Evolutionary conservation across 2,888 invertebrate species (phyloP), one percentile per base, ranked within the genome.

Genomic region (Epistrophella euchroma): DNA sequence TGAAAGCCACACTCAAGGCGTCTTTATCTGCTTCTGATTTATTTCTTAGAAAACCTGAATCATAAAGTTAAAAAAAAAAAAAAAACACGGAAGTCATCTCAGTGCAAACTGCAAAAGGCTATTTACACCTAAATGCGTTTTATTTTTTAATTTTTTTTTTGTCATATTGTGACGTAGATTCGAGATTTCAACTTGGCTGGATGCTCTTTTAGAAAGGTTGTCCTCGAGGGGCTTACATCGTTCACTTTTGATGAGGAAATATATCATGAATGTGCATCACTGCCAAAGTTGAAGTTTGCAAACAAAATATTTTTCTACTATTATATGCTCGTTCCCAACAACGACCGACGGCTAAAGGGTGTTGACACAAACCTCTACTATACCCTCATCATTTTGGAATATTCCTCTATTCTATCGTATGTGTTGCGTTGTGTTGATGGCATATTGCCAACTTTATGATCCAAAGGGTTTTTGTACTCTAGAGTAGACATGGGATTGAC

Each of bases 261-360:
- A 37, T 77, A 15, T 13, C 71, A 77, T 77, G 64, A 73, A 76
- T 60, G 60, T 40, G 25, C 71, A 45, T 73, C 73, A 62, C 72
- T 77, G 68, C 58, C 52, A 37, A 58, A 72, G 71, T 76, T 66
- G 66, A 80, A 62, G 72, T 76, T 80, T 76, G 80, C 72, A 75
- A 75, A 72, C 84, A 85, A 60, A 85, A 80, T 80, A 68, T 77
- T 83, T 82, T 68, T 55, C 22, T 62, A 43, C 25, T 64, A 68
- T 73, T 64, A 71, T 60, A 60, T 40, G 9, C 15, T 71, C 76
- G 56, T 45, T 47, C 56, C 1, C 35, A 15, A 47, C 32, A n/a
- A 25, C 22, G 19, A 58, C 1, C 52, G 64, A 40, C 43, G 62
- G 47, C 76, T 70, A 47, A 25, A 70, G 68, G 74, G 43, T 60